Evolutionary conservation across 2,797 vertebrate genomes (phyloP).

Genomic region (Alosa sapidissima): DNA sequence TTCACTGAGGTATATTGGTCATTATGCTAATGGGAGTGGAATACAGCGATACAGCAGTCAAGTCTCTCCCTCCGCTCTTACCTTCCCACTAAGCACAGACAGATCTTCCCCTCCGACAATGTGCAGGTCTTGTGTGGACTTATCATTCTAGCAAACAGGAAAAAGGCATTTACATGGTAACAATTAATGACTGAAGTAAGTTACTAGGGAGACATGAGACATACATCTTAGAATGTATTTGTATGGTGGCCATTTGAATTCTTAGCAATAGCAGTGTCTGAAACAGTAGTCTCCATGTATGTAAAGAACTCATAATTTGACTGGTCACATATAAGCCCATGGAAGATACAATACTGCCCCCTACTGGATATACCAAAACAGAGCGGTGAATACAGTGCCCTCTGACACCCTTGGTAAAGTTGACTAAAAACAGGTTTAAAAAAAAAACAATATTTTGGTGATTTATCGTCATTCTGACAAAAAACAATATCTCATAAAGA

Average conservation of each 20-base stretch:
- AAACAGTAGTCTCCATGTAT: background rate
- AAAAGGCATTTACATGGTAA: background rate
- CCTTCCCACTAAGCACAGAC: constrained; percentile 87
- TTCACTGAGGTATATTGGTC: background rate
- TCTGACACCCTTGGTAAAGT: background rate
- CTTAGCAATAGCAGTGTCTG: background rate
- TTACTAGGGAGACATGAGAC: background rate
- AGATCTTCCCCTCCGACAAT: constrained; percentile 87
- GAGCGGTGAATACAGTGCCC: background rate
- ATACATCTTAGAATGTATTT: no score
- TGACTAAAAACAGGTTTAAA: no score
- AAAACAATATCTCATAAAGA: no score
- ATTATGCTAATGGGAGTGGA: background rate
- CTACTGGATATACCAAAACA: background rate
- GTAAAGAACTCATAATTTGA: background rate
- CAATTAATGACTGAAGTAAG: background rate
- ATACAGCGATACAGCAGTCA: background rate
- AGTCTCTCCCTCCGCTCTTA: constrained; percentile 55
- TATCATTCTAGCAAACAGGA: constrained; percentile 79
- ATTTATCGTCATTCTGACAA: no score
- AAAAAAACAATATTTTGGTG: no score
- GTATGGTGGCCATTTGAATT: background rate
- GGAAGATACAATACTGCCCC: constrained; percentile 1
- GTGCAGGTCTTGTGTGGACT: constrained; percentile 84
- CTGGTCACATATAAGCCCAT: background rate